Evolutionary conservation across 92 coral and sea anemone species (phyloP).

Genomic region (Galaxea fascicularis): DNA sequence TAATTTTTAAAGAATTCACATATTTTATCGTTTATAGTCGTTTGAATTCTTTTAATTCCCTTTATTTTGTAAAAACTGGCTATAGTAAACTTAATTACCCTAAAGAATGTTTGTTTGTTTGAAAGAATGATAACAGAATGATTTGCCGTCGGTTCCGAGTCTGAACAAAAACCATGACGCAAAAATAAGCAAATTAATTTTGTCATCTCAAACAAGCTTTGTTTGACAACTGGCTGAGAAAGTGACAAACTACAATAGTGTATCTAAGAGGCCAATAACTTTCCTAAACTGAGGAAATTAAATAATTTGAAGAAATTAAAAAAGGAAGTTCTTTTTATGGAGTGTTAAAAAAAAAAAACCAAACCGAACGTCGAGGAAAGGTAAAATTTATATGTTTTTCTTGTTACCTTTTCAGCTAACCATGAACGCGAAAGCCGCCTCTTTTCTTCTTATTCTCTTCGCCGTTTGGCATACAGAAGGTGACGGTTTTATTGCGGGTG

Average conservation of each 20-base stretch:
- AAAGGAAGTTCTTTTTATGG: conserved; percentile 1
- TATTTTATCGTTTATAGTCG: neutral
- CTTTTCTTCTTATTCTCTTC: neutral
- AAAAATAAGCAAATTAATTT: neutral
- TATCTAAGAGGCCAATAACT: neutral
- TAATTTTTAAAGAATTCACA: neutral
- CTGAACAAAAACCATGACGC: neutral
- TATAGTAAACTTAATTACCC: conserved; percentile 1
- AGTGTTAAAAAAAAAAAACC: neutral
- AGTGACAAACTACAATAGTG: neutral
- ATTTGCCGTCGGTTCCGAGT: neutral
- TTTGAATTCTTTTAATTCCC: conserved; percentile 4
- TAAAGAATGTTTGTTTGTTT: conserved; percentile 8
- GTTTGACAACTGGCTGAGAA: neutral
- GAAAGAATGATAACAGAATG: neutral
- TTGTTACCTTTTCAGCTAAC: no score
- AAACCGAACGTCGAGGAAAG: no score
- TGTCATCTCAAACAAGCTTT: neutral
- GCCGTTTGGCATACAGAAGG: neutral
- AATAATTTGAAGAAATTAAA: conserved; percentile 7
- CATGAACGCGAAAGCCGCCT: neutral
- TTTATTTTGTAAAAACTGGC: neutral
- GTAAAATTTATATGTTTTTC: no score
- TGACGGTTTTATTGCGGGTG: conserved; percentile 21
- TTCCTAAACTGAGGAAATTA: neutral